These are phyloP conservation scores for Chironomus tentans DNA, from an alignment of 2,888 invertebrate genomes.

Conservation along the genomic window DNA sequence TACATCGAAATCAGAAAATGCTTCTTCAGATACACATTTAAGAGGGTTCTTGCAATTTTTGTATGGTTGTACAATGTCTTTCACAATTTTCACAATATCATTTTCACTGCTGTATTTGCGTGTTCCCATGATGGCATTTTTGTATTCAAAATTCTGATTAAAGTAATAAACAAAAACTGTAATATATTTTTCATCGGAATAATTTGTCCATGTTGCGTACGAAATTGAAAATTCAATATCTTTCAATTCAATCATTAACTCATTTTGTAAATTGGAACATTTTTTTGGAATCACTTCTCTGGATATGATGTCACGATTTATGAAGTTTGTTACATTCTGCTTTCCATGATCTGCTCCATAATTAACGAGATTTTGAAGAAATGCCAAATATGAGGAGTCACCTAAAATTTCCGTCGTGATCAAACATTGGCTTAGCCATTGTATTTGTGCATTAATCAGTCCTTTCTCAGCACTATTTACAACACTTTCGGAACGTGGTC, in stretches of 20 bases:
- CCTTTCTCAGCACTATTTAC: not conserved
- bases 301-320: slow-evolving; percentile 10
- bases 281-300: slow-evolving; percentile 6
- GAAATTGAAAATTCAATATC: slow-evolving; percentile 19
- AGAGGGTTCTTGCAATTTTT: not conserved
- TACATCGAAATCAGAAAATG: not conserved
- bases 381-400: slow-evolving; percentile 18
- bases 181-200: not conserved
- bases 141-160: not conserved
- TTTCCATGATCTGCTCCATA: slow-evolving; percentile 28
- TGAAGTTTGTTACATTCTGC: slow-evolving; percentile 18
- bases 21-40: not conserved
- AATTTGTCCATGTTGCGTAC: not conserved
- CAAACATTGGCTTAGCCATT: slow-evolving; percentile 9
- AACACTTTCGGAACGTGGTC: not conserved
- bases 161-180: slow-evolving; percentile 19
- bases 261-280: not conserved
- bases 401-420: slow-evolving; percentile 19
- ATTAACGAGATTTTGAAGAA: slow-evolving; percentile 27
- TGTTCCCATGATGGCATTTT: slow-evolving; percentile 10
- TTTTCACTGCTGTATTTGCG: not conserved
- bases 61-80: not conserved
- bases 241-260: not conserved
- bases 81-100: not conserved
- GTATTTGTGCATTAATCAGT: slow-evolving; percentile 10